Base-by-base conservation (phyloP, 2,888 invertebrate genomes). In the Frankliniella intonsa region DNA sequence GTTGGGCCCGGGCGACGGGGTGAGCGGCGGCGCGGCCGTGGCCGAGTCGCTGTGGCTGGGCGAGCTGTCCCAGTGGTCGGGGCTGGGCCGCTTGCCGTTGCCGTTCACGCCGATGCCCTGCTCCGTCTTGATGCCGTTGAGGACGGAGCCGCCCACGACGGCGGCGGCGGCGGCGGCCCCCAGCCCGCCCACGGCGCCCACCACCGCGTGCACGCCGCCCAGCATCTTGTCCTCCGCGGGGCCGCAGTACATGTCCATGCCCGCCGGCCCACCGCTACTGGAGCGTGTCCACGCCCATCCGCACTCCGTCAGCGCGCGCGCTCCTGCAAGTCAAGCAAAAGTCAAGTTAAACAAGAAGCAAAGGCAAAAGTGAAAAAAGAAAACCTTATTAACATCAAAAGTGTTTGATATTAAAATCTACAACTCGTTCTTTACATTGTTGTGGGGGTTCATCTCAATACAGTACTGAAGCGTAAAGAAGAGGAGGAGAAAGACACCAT, bases 191-290 rank as follows among this genome's bases (percentile, higher is more conserved):
- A 19, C 55, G 55, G 17, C 69, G 25, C 69, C 69, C 69, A 25
- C 22, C 69, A 76, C 69, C 22, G 12, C 25, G 69, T 76, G 69
- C 69, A 22, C 55, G 55, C 55, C 55, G 55, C 55, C 69, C 69
- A 76, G 69, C 69, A 76, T 76, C 69, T 76, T 76, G 69, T 76
- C 69, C 25, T 76, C 89, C 89, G 65, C 89, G 89, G 82, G 88
- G 86, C 88, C 90, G 87, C 87, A 90, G 89, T 88, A 91, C 88
- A 91, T 90, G 88, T 92, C 92, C 92, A 92, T 92, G 87, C 88
- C 88, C 83, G 50, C 19, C 25, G 80, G 62, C 79, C 50, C 81
- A 86, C 82, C 10, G 69, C 69, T 12, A 62, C 19, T 25, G 25
- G 69, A 25, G 69, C 69, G 69, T 25, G 69, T 22, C 12, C 69